phyloP scores from a whole-genome alignment of 2,797 vertebrate species.

The Amblyopsis hoosieri region DNA sequence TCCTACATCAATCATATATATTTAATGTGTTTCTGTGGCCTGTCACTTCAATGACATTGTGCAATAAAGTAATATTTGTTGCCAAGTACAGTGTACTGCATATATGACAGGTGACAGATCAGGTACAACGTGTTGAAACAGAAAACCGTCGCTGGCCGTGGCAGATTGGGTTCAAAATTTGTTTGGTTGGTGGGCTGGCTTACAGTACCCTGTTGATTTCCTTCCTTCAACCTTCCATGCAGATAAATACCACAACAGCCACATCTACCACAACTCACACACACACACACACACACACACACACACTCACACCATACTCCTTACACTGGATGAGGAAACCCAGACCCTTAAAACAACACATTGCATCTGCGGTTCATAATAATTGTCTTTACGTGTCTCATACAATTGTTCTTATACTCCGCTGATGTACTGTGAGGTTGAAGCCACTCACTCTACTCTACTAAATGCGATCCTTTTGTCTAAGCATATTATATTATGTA shows the following conservation, averaged over 20 bases:
- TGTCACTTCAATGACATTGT: no score
- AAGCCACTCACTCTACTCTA: slow-evolving; percentile 22
- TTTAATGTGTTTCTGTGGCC: no score
- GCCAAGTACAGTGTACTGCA: no score
- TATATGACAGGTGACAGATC: no score
- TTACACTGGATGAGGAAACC: slow-evolving; percentile 20
- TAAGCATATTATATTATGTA: slow-evolving; percentile 15
- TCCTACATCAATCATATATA: no score
- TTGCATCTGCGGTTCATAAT: slow-evolving; percentile 26
- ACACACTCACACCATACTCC: slow-evolving; percentile 31
- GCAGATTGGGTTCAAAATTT: no score
- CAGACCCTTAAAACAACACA: slow-evolving; percentile 2
- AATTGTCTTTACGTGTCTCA: slow-evolving; percentile 26
- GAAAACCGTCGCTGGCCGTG: no score
- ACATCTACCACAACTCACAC: slow-evolving; percentile 34
- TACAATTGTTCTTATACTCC: slow-evolving; percentile 19
- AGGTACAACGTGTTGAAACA: no score
- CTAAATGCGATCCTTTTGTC: slow-evolving; percentile 20
- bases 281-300: slow-evolving; percentile 13
- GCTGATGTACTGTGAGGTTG: slow-evolving; percentile 17
- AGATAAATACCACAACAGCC: slow-evolving; percentile 43
- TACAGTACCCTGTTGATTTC: slow-evolving; percentile 18
- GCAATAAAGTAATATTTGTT: no score
- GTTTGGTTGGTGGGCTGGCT: no score
- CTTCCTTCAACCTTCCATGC: slow-evolving; percentile 26